These are phyloP conservation scores for Falcunculus frontatus DNA, from an alignment of 2,113 vertebrate species.

Conservation along the genomic window DNA sequence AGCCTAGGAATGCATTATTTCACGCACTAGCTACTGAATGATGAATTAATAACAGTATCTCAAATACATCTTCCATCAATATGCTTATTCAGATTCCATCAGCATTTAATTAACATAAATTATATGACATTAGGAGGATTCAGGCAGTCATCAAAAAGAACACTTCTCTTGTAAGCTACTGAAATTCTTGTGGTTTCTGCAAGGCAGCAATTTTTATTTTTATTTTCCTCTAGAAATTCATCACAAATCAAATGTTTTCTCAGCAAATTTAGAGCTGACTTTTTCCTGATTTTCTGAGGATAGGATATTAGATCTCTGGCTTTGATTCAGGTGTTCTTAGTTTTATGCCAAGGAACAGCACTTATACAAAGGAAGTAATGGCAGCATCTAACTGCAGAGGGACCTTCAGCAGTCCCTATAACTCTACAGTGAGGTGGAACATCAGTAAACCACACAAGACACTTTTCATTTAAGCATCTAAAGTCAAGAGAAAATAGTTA, in stretches of 20 bases:
- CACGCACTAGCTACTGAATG: conserved; percentile 45
- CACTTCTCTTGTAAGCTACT: not conserved
- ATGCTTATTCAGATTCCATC: conserved; percentile 55
- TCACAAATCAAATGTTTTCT: not conserved
- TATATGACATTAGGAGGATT: conserved; percentile 25
- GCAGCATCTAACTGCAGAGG: not conserved
- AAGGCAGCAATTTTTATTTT: not conserved
- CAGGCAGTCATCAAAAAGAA: conserved; percentile 25
- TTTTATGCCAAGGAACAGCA: not conserved
- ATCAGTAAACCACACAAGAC: not conserved
- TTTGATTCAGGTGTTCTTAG: not conserved
- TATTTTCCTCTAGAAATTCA: not conserved
- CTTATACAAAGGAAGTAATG: not conserved
- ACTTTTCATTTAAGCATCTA: not conserved
- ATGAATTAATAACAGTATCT: conserved; percentile 66
- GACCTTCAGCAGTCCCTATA: not conserved
- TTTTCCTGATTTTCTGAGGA: not conserved
- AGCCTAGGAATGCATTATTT: conserved; percentile 51
- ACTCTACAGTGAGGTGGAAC: not conserved
- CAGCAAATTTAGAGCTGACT: not conserved
- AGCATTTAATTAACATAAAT: conserved; percentile 68
- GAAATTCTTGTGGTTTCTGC: not conserved
- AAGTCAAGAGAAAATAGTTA: not conserved
- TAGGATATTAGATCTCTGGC: not conserved
- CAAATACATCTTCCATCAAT: conserved; percentile 58